Conservation (phyloP, 2,797 vertebrate species). For the Arremon aurantiirostris region DNA sequence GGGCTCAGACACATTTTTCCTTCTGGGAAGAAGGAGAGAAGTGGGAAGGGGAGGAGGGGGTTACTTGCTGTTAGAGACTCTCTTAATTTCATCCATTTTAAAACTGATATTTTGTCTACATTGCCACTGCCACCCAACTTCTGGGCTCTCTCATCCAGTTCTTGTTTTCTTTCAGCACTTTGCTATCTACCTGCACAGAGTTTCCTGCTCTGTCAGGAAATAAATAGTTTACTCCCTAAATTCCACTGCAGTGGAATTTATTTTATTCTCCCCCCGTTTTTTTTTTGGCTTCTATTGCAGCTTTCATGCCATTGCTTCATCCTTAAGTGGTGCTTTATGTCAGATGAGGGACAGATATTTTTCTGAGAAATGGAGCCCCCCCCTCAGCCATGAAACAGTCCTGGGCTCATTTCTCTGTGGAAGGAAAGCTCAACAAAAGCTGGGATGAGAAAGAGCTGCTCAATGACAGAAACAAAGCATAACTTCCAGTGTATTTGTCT, state of each 20-base stretch:
- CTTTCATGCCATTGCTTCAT: neutral
- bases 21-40: neutral
- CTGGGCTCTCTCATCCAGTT: neutral
- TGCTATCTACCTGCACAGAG: neutral
- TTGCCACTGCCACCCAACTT: neutral
- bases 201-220: neutral
- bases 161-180: neutral
- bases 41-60: neutral
- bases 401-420: neutral
- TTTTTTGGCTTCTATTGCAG: neutral
- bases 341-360: neutral
- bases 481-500: constrained; percentile 2
- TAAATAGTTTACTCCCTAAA: neutral
- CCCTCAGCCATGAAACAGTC: neutral
- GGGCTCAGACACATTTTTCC: neutral
- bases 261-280: neutral
- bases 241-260: neutral
- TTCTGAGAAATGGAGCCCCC: neutral
- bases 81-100: neutral
- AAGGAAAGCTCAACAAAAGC: neutral
- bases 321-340: neutral
- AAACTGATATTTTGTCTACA: neutral
- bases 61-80: neutral
- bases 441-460: neutral
- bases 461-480: neutral